Conservation (phyloP, 2,797 vertebrate genomes). For the Neoniphon sammara region DNA sequence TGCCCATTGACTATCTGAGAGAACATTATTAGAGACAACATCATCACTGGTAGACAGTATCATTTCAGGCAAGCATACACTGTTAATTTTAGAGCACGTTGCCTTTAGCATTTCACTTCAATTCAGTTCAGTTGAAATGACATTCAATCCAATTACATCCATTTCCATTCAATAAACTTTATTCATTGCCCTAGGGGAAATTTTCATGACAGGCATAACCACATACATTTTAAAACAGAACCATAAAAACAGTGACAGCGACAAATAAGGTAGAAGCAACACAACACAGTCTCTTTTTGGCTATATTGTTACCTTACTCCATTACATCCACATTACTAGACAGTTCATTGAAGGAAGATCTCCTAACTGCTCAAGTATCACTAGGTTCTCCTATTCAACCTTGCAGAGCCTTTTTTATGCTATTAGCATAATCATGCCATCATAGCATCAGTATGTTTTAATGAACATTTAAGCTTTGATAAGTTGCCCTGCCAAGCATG, state of each 20-base stretch:
- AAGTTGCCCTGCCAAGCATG: slow-evolving; percentile 47
- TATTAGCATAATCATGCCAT: slow-evolving; percentile 21
- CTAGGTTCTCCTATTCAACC: background rate
- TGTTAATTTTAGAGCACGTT: slow-evolving; percentile 47
- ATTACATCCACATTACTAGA: background rate
- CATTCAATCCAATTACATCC: slow-evolving; percentile 32
- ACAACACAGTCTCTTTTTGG: background rate
- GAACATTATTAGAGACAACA: slow-evolving; percentile 37
- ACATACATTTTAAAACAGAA: background rate
- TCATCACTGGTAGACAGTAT: slow-evolving; percentile 31
- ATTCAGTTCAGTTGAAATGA: slow-evolving; percentile 30
- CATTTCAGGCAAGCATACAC: slow-evolving; percentile 39
- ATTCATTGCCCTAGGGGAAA: slow-evolving; percentile 9
- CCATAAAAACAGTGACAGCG: background rate
- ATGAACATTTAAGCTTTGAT: slow-evolving; percentile 16
- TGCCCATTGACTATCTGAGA: slow-evolving; percentile 49
- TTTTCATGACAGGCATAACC: slow-evolving; percentile 30
- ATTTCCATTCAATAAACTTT: slow-evolving; percentile 37
- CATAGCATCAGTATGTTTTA: slow-evolving; percentile 24
- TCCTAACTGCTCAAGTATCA: background rate
- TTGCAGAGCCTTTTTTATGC: slow-evolving; percentile 12
- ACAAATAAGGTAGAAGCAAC: background rate
- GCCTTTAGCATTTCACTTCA: slow-evolving; percentile 38
- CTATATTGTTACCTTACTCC: background rate
- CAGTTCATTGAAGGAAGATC: background rate